Evolutionary conservation across 2,888 invertebrate genomes (phyloP).

Genomic region (Hecatera dysodea): DNA sequence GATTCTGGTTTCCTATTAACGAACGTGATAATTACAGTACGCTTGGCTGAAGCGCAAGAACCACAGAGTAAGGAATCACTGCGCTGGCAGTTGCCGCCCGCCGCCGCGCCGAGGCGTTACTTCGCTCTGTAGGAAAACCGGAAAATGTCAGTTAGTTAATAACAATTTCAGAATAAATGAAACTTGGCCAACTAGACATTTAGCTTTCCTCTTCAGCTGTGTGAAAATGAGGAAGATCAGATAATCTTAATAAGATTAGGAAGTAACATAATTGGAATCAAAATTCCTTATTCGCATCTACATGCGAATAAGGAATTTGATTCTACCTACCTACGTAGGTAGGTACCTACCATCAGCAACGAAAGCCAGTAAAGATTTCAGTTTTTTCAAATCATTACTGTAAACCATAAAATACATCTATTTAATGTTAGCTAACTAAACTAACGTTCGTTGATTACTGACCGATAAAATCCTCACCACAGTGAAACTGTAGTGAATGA

Average conservation of each 20-base stretch:
- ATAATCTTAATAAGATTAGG: not conserved
- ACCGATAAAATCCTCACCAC: not conserved
- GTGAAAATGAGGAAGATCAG: not conserved
- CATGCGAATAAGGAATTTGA: too few relatives aligned
- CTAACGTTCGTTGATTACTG: not conserved
- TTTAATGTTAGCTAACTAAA: too few relatives aligned
- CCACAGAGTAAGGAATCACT: too few relatives aligned
- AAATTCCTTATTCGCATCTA: constrained; percentile 1
- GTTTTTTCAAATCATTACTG: not conserved
- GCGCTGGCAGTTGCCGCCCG: too few relatives aligned
- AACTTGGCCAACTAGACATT: not conserved
- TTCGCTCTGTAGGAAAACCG: too few relatives aligned
- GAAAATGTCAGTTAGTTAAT: too few relatives aligned
- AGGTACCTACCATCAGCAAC: not conserved
- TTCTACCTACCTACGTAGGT: too few relatives aligned
- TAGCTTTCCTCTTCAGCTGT: not conserved
- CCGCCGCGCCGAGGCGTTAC: too few relatives aligned
- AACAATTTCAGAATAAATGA: not conserved
- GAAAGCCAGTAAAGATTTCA: not conserved
- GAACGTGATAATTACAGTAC: too few relatives aligned
- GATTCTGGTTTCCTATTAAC: too few relatives aligned
- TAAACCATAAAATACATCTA: not conserved
- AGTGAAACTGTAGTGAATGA: not conserved
- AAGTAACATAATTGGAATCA: not conserved
- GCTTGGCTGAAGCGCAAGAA: too few relatives aligned